A percentile compares a stretch with the other conserved stretches of the same genome.
phyloP scores from a whole-genome alignment of 2,113 vertebrate genomes.

The Diglossa brunneiventris region DNA sequence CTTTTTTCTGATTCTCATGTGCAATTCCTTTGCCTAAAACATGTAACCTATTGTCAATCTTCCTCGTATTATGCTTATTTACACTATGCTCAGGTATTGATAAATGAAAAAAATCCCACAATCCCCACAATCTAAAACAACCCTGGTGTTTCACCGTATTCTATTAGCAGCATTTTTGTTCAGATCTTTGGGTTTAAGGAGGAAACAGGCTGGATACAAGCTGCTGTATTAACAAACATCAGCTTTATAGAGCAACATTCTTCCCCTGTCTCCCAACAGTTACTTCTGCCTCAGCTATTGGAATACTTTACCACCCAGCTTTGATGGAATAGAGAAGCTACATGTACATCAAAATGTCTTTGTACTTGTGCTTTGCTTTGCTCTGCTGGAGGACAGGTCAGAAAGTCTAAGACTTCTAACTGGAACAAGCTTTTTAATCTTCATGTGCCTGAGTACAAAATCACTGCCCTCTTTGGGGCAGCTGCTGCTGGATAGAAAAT shows the following conservation, averaged over 20 bases:
- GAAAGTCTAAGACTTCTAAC: not conserved
- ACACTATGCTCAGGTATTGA: not conserved
- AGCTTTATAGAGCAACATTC: not conserved
- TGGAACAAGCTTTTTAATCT: not conserved
- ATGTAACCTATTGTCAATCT: not conserved
- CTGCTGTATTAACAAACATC: not conserved
- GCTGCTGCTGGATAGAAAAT: not conserved
- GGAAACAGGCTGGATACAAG: not conserved
- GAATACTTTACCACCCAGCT: not conserved
- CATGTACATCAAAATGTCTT: not conserved
- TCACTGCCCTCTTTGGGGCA: not conserved
- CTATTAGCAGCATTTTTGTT: not conserved
- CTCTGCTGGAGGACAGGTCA: not conserved
- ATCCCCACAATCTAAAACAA: not conserved
- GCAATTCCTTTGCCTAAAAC: not conserved
- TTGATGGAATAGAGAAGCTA: not conserved
- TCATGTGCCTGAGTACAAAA: not conserved
- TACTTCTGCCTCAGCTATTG: not conserved
- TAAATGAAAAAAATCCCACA: not conserved
- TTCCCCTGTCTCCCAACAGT: not conserved
- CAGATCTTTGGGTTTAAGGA: not conserved
- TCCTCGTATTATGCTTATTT: not conserved
- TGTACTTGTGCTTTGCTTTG: not conserved
- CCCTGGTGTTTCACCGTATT: not conserved
- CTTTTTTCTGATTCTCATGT: not conserved